These are phyloP conservation scores for Teleogryllus oceanicus DNA, from an alignment of 2,888 invertebrate species.

Conservation along the genomic window DNA sequence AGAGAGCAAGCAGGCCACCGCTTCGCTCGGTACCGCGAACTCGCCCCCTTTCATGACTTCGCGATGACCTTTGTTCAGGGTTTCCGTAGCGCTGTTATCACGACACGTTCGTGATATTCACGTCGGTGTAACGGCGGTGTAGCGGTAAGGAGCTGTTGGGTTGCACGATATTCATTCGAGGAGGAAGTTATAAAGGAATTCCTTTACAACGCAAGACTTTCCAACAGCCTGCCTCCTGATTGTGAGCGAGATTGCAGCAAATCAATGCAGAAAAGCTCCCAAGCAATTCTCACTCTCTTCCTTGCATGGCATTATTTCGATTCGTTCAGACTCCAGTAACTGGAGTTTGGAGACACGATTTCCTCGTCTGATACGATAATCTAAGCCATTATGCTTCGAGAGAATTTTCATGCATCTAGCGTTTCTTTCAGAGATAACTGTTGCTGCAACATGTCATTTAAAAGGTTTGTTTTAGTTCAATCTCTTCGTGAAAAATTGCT, in stretches of 20 bases:
- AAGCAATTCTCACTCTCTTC: conserved; percentile 18
- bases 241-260: background rate
- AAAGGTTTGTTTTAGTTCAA: no score
- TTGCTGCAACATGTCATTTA: no score
- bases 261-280: background rate
- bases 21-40: background rate
- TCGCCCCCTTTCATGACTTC: background rate
- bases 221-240: background rate
- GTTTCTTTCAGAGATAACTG: no score
- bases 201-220: conserved; percentile 7
- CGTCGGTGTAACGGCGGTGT: background rate
- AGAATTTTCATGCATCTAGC: no score
- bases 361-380: no score
- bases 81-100: conserved; percentile 7
- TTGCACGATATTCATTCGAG: conserved; percentile 18
- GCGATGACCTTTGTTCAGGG: background rate
- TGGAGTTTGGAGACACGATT: no score
- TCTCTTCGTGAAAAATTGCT: no score
- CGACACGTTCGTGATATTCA: background rate
- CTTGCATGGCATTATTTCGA: background rate
- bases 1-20: background rate
- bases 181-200: conserved; percentile 10
- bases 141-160: conserved; percentile 9
- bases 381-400: no score
- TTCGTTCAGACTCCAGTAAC: no score